Evolutionary conservation across 2,888 invertebrate species (phyloP).

Genomic region (Temnothorax ravouxi): DNA sequence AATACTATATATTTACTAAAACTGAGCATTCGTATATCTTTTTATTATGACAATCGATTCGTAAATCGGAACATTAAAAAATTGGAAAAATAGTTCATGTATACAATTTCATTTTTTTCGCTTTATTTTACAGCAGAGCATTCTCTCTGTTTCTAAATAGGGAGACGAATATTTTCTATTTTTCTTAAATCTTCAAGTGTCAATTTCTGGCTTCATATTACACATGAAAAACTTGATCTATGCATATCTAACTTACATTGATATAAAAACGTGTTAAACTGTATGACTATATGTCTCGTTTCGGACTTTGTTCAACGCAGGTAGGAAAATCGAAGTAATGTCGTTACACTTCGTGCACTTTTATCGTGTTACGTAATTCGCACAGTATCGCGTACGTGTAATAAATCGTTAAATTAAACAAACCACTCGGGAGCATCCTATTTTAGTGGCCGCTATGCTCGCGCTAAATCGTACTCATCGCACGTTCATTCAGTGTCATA

Average conservation of each 20-base stretch:
- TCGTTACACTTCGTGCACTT: constrained; percentile 18
- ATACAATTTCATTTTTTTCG: not conserved
- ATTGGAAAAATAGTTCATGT: not conserved
- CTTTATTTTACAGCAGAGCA: not conserved
- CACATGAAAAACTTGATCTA: not conserved
- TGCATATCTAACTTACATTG: not conserved
- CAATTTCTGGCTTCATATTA: not conserved
- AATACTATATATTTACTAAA: not conserved
- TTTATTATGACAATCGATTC: too few relatives aligned
- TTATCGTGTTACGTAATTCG: constrained; percentile 32
- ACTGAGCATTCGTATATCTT: not conserved
- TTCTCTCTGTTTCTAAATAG: not conserved
- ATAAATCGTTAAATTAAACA: constrained; percentile 38
- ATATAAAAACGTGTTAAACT: not conserved
- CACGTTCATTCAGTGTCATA: constrained; percentile 53
- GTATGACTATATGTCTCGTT: not conserved
- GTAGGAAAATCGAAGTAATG: not conserved
- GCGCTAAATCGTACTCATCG: constrained; percentile 47
- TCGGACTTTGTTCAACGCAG: not conserved
- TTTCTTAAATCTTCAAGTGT: not conserved
- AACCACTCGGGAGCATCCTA: constrained; percentile 25
- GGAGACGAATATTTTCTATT: not conserved
- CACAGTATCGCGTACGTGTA: not conserved
- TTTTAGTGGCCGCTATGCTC: constrained; percentile 14
- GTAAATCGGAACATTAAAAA: not conserved